Percentiles rank a stretch among this genome's conserved stretches.
Conservation (phyloP, 2,113 vertebrate genomes). For the Notothenia rossii region DNA sequence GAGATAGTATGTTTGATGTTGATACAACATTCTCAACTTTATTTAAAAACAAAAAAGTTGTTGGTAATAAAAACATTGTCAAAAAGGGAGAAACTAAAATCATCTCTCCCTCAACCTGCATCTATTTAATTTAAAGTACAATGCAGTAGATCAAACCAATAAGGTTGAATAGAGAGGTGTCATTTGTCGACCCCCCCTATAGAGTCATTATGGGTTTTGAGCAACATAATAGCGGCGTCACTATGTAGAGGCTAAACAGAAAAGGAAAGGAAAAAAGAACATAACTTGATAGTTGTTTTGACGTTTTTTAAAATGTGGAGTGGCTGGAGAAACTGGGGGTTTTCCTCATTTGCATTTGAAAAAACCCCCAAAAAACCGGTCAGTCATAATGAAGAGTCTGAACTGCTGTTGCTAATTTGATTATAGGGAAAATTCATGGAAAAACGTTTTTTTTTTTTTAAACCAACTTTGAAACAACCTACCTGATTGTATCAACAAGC, state of each 20-base stretch:
- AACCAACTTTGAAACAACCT: background rate
- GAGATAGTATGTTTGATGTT: background rate
- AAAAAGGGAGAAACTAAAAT: conserved; percentile 1
- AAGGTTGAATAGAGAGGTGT: too few relatives aligned
- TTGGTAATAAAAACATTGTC: background rate
- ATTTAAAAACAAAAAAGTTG: conserved; percentile 7
- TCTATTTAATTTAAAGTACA: background rate
- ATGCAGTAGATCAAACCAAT: background rate
- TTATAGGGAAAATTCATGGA: background rate
- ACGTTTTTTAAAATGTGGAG: background rate
- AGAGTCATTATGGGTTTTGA: background rate
- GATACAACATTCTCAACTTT: background rate
- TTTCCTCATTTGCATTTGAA: conserved; percentile 14
- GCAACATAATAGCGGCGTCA: background rate
- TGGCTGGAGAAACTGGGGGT: conserved; percentile 9
- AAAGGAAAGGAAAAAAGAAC: background rate
- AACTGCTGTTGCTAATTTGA: conserved; percentile 18
- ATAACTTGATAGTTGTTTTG: conserved; percentile 8
- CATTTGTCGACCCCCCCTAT: background rate
- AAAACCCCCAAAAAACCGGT: background rate
- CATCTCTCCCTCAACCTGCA: background rate
- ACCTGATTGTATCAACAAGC: too few relatives aligned
- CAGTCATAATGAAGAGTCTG: background rate
- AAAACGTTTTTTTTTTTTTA: conserved; percentile 10
- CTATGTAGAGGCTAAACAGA: background rate